These are phyloP conservation scores for Heteromormyrus szaboi DNA, from an alignment of 2,797 vertebrate species.

Conservation along the genomic window DNA sequence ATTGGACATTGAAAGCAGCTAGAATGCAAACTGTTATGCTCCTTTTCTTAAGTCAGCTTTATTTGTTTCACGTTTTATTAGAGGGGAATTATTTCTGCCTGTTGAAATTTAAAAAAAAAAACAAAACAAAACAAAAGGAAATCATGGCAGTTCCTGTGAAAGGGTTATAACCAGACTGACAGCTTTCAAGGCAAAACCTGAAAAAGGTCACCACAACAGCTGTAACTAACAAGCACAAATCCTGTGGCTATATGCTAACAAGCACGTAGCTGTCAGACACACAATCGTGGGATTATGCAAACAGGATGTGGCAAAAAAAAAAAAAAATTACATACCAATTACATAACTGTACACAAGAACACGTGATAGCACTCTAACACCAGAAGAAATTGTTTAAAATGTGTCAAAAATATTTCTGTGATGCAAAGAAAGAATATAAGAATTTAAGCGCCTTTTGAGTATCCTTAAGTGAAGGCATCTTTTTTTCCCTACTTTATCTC, in stretches of 20 bases:
- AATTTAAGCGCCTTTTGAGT: neutral
- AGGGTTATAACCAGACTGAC: neutral
- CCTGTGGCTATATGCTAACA: slow-evolving; percentile 11
- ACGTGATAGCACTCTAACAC: neutral
- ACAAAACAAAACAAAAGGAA: neutral
- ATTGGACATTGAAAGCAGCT: neutral
- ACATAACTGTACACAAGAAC: neutral
- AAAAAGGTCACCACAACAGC: slow-evolving; percentile 13
- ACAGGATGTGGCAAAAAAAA: neutral
- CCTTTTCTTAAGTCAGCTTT: neutral
- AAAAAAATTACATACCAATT: neutral
- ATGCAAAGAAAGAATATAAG: slow-evolving; percentile 3
- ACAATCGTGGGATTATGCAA: neutral
- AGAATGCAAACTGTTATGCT: neutral
- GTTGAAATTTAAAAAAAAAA: neutral
- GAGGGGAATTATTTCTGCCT: neutral
- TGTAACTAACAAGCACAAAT: slow-evolving; percentile 15
- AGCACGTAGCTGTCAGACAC: slow-evolving; percentile 10
- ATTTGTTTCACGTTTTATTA: neutral
- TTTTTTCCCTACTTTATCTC: neutral
- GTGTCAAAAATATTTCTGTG: neutral
- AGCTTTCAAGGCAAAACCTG: neutral
- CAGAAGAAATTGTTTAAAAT: slow-evolving; percentile 4
- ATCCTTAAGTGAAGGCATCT: neutral
- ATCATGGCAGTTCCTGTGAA: neutral